Evolutionary conservation across 2,797 vertebrate species (phyloP).

Genomic region (Orientallactaga sibirica): DNA sequence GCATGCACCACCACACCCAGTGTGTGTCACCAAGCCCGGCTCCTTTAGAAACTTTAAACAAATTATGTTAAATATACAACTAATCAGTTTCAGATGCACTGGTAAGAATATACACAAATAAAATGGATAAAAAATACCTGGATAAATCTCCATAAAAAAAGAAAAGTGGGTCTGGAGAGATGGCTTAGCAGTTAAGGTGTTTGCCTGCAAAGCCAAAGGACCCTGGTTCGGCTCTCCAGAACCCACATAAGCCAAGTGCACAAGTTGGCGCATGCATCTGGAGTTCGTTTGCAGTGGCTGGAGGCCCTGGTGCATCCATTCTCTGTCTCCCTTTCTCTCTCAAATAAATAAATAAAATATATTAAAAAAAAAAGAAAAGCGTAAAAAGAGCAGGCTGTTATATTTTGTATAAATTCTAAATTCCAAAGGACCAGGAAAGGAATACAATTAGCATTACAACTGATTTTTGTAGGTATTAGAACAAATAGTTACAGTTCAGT

Average conservation of each 20-base stretch:
- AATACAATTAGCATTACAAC: background rate
- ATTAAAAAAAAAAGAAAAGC: background rate
- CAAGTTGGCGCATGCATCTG: too few species aligned
- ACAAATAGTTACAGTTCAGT: slow-evolving; percentile 49
- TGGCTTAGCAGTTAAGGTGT: too few species aligned
- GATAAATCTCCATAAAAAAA: background rate
- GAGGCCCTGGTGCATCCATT: too few species aligned
- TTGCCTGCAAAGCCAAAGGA: too few species aligned
- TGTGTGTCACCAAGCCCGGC: too few species aligned
- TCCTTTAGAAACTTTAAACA: slow-evolving; percentile 21
- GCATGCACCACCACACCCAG: too few species aligned
- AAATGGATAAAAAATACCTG: background rate
- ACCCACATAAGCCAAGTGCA: too few species aligned
- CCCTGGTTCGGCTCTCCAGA: too few species aligned
- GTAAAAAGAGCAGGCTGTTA: background rate
- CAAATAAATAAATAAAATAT: too few species aligned
- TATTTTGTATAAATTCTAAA: slow-evolving; percentile 34
- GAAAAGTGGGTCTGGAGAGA: background rate
- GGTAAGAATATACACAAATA: background rate
- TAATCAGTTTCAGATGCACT: slow-evolving; percentile 36
- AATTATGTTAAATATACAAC: slow-evolving; percentile 33
- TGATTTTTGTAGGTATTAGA: background rate
- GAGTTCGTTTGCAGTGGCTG: too few species aligned
- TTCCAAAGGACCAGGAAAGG: slow-evolving; percentile 18
- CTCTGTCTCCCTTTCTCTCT: too few species aligned